Conservation (phyloP, 2,113 vertebrate species). For the Steatornis caripensis region DNA sequence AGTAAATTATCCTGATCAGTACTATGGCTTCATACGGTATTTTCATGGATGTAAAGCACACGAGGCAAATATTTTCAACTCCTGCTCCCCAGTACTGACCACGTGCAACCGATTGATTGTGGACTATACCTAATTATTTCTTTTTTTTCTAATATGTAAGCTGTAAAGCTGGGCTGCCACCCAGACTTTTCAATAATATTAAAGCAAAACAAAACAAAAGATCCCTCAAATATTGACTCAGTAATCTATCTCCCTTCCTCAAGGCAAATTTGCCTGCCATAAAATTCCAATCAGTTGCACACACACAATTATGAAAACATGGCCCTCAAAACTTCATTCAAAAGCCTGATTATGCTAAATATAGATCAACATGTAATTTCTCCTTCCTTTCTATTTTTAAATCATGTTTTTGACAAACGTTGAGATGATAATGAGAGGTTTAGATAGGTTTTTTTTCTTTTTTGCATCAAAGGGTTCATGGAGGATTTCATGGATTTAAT, state of each 20-base stretch:
- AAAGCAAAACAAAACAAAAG: slow-evolving; percentile 54
- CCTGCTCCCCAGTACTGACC: neutral
- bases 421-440: slow-evolving; percentile 5
- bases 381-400: slow-evolving; percentile 52
- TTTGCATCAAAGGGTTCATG: slow-evolving; percentile 10
- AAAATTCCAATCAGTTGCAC: slow-evolving; percentile 66
- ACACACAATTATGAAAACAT: slow-evolving; percentile 62
- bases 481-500: slow-evolving; percentile 37
- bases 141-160: slow-evolving; percentile 6
- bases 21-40: neutral
- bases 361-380: slow-evolving; percentile 41
- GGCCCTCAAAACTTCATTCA: slow-evolving; percentile 51
- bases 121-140: neutral
- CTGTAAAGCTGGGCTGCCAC: slow-evolving; percentile 30
- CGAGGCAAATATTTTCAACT: neutral
- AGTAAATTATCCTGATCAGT: neutral
- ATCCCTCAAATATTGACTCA: slow-evolving; percentile 56
- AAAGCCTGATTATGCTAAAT: slow-evolving; percentile 62
- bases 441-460: neutral
- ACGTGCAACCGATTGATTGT: slow-evolving; percentile 24
- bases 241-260: slow-evolving; percentile 57
- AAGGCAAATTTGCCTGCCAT: slow-evolving; percentile 42
- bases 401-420: neutral
- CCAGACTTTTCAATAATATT: slow-evolving; percentile 43
- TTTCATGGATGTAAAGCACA: neutral